These are phyloP conservation scores for Sarotherodon lohbergeri DNA, from an alignment of 2,113 vertebrate genomes.

Conservation along the genomic window DNA sequence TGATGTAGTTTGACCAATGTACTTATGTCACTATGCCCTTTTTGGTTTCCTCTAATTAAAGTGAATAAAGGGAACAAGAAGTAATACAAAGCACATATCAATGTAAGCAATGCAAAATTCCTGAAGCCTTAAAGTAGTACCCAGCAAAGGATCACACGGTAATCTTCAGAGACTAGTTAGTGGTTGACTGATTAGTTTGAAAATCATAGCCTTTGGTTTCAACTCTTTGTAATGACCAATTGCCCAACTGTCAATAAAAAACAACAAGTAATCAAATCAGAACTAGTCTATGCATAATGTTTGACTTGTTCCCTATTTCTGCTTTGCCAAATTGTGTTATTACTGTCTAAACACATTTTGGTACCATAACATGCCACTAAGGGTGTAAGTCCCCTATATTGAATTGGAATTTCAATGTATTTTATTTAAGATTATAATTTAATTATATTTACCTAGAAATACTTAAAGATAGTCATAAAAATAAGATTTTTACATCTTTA, in stretches of 20 bases:
- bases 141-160: not conserved
- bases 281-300: not conserved
- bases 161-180: not conserved
- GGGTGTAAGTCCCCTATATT: not conserved
- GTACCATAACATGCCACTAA: not conserved
- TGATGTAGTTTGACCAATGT: not conserved
- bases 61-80: not conserved
- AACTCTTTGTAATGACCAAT: not conserved
- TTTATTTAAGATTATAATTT: not conserved
- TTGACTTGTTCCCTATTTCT: not conserved
- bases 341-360: not conserved
- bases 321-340: not conserved
- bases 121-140: not conserved
- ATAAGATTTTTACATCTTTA: not conserved
- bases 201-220: not conserved
- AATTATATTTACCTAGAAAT: not conserved
- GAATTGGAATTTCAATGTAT: not conserved
- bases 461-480: not conserved
- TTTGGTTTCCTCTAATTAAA: not conserved
- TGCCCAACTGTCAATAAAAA: not conserved
- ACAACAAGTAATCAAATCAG: not conserved
- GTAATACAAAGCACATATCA: not conserved
- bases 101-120: not conserved
- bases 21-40: not conserved
- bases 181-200: not conserved